These are phyloP conservation scores for Zingel zingel DNA, from an alignment of 2,113 vertebrate species.

Conservation along the genomic window DNA sequence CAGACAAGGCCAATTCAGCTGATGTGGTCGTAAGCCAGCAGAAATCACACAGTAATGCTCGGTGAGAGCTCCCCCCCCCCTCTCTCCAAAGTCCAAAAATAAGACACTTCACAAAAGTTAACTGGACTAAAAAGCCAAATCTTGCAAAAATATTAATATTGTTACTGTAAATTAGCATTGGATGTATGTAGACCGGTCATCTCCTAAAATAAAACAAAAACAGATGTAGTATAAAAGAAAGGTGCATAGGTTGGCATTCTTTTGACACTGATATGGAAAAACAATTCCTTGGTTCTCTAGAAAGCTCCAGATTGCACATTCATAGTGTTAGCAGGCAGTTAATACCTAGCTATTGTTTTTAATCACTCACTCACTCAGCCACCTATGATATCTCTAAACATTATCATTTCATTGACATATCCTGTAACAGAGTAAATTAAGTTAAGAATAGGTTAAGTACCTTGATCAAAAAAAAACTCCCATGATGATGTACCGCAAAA, in stretches of 20 bases:
- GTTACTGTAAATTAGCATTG: conserved; percentile 33
- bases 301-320: conserved; percentile 80
- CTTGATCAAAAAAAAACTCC: conserved; percentile 15
- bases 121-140: conserved; percentile 27
- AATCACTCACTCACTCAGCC: conserved; percentile 24
- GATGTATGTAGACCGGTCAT: conserved; percentile 13
- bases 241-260: conserved; percentile 77
- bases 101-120: conserved; percentile 63
- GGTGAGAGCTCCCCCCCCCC: neutral
- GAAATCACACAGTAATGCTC: conserved; percentile 23
- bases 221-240: conserved; percentile 53
- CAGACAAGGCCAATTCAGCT: conserved; percentile 38
- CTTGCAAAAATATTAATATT: conserved; percentile 45
- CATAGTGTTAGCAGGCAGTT: conserved; percentile 60
- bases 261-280: conserved; percentile 64
- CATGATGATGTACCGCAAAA: conserved; percentile 36
- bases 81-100: conserved; percentile 43
- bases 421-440: conserved; percentile 59
- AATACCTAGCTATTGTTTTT: conserved; percentile 19
- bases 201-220: conserved; percentile 32
- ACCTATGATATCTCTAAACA: conserved; percentile 7
- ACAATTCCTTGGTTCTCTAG: conserved; percentile 61
- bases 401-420: conserved; percentile 59
- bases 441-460: conserved; percentile 30
- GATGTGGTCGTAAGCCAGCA: conserved; percentile 41